These are phyloP conservation scores for Heteronetta atricapilla DNA, from an alignment of 2,113 vertebrate species.

Conservation along the genomic window DNA sequence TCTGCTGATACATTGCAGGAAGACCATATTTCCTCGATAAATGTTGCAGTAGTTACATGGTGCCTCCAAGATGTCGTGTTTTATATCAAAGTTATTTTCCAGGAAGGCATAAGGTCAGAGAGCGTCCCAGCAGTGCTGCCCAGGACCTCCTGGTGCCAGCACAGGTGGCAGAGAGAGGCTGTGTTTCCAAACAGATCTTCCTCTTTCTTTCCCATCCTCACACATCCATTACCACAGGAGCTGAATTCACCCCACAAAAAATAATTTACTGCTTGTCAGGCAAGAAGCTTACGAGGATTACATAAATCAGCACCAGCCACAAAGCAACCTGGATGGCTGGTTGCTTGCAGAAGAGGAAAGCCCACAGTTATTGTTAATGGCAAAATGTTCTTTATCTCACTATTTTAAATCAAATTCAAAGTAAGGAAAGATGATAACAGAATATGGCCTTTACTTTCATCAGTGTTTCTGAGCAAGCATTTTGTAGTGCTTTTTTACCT, in stretches of 20 bases:
- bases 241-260: neutral
- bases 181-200: neutral
- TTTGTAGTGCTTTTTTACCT: neutral
- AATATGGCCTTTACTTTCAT: neutral
- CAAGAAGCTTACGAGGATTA: neutral
- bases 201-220: neutral
- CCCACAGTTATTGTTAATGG: neutral
- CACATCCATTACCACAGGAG: neutral
- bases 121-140: neutral
- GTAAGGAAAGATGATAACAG: neutral
- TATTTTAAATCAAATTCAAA: neutral
- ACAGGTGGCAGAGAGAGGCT: neutral
- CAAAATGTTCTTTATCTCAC: neutral
- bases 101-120: neutral
- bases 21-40: neutral
- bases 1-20: neutral
- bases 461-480: neutral
- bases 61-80: neutral
- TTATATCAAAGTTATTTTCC: neutral
- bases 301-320: rapidly evolving
- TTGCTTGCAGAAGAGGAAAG: neutral
- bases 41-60: neutral
- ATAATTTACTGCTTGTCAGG: neutral
- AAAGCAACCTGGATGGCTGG: neutral
- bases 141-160: neutral